These are phyloP conservation scores for Salvelinus namaycush DNA, from an alignment of 2,113 vertebrate genomes.

Conservation along the genomic window DNA sequence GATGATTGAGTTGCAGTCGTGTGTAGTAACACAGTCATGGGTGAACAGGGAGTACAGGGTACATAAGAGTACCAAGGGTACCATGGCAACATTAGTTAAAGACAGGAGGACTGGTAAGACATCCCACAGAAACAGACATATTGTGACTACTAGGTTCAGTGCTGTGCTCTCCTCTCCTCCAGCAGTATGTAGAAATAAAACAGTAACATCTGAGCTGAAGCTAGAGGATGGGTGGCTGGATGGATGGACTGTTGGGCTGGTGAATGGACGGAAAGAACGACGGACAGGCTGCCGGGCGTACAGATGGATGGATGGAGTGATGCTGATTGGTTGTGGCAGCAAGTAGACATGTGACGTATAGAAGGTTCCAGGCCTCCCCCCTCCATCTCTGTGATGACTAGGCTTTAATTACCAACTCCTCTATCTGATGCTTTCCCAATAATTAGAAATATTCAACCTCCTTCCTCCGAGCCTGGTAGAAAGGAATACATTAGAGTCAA, in stretches of 20 bases:
- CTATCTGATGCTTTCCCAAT: slow-evolving; percentile 32
- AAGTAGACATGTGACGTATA: slow-evolving; percentile 44
- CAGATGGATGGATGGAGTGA: background rate
- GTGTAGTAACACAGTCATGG: no score
- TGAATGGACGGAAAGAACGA: no score
- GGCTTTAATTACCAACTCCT: slow-evolving; percentile 20
- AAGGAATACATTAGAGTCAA: slow-evolving; percentile 53
- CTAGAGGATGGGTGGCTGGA: no score
- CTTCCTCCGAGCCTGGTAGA: slow-evolving; percentile 16
- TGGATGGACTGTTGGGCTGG: background rate
- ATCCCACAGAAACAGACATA: background rate
- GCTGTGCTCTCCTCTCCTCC: background rate
- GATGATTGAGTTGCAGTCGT: no score
- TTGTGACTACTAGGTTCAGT: background rate
- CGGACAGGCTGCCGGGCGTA: no score
- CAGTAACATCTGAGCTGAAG: no score
- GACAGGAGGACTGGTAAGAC: background rate
- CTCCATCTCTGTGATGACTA: slow-evolving; percentile 16
- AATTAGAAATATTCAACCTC: slow-evolving; percentile 31
- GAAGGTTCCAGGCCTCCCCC: background rate
- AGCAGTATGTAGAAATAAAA: no score
- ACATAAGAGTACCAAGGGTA: slow-evolving; percentile 7
- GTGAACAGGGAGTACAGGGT: background rate
- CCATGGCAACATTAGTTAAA: slow-evolving; percentile 26
- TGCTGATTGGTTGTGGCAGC: slow-evolving; percentile 1